Percentiles rank a stretch among this genome's conserved stretches.
Conservation (phyloP, 2,888 invertebrate genomes). For the Ophion ellenae region DNA sequence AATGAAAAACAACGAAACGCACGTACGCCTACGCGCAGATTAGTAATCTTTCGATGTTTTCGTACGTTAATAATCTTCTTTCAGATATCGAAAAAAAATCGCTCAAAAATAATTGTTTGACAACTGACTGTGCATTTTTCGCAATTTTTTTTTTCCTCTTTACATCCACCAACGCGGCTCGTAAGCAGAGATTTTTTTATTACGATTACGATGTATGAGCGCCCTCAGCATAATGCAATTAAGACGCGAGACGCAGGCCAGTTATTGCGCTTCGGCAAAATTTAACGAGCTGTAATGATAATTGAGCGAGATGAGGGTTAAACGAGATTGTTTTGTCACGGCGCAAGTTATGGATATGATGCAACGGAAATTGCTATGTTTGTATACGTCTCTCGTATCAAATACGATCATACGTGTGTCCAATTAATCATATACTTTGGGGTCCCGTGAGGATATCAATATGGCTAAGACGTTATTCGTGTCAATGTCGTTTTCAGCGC, state of each 20-base stretch:
- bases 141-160: background rate
- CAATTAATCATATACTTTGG: slow-evolving; percentile 52
- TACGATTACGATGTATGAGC: background rate
- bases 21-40: no score
- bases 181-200: background rate
- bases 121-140: background rate
- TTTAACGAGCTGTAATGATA: slow-evolving; percentile 42
- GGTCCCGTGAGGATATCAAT: slow-evolving; percentile 52
- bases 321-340: slow-evolving; percentile 33
- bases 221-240: background rate
- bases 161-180: background rate
- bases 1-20: no score
- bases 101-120: background rate
- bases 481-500: slow-evolving; percentile 53
- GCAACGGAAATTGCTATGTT: slow-evolving; percentile 21
- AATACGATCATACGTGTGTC: slow-evolving; percentile 29
- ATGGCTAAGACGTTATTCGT: slow-evolving; percentile 53
- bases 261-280: background rate
- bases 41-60: no score
- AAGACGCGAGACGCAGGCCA: background rate
- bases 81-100: background rate
- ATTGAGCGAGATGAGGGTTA: slow-evolving; percentile 24
- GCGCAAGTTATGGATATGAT: slow-evolving; percentile 25
- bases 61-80: background rate
- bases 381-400: slow-evolving; percentile 29